These are phyloP conservation scores for Actinia tenebrosa DNA, from an alignment of 64 coral and sea anemone species.

Conservation along the genomic window DNA sequence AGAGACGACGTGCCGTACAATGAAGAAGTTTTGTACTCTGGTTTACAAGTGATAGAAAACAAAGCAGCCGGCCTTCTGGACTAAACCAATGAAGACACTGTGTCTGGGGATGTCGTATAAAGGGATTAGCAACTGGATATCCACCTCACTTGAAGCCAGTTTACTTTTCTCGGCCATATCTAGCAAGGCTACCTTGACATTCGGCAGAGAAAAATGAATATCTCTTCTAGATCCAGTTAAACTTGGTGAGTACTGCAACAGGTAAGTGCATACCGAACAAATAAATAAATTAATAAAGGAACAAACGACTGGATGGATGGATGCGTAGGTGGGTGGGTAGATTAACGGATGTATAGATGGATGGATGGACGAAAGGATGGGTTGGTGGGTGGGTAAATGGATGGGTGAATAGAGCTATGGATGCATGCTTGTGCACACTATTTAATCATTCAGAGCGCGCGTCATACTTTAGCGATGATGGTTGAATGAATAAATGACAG, in stretches of 20 bases:
- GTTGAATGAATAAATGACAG: too few relatives aligned
- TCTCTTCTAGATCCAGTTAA: background rate
- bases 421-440: too few relatives aligned
- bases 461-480: too few relatives aligned
- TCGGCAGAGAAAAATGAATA: background rate
- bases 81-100: background rate
- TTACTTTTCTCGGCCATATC: background rate
- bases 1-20: background rate
- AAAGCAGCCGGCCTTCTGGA: background rate
- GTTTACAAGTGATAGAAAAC: background rate
- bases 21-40: background rate
- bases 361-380: background rate
- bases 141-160: background rate
- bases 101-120: background rate
- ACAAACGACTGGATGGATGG: too few relatives aligned
- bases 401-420: background rate
- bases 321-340: background rate
- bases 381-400: background rate
- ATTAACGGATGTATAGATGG: background rate
- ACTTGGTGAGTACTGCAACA: background rate
- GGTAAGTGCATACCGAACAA: background rate
- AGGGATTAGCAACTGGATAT: slow-evolving; percentile 1
- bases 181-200: background rate
- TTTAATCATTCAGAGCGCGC: too few relatives aligned
- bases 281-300: background rate